A percentile compares a stretch with the other conserved stretches of the same genome.
phyloP scores from a whole-genome alignment of 2,113 vertebrate genomes.

The Hiodon tergisus region DNA sequence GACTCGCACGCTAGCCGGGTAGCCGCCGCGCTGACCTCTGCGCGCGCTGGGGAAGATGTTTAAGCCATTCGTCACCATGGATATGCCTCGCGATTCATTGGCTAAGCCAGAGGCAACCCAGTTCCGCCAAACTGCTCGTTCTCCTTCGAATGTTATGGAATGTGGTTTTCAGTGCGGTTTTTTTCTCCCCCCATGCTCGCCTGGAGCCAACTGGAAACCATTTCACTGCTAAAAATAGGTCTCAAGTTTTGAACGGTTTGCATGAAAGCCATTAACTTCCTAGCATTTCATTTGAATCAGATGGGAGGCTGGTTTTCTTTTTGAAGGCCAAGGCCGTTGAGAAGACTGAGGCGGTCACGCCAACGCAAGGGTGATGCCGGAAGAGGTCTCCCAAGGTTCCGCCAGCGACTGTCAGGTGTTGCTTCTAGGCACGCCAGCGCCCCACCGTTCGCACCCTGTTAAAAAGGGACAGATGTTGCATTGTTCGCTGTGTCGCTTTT shows the following conservation, averaged over 20 bases:
- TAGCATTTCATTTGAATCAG: constrained; percentile 64
- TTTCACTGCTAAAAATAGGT: constrained; percentile 64
- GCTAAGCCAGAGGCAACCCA: constrained; percentile 38
- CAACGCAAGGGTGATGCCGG: too few relatives aligned
- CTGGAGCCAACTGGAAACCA: constrained; percentile 62
- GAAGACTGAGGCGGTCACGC: too few relatives aligned
- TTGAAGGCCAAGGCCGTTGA: neutral
- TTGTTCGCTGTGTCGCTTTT: neutral
- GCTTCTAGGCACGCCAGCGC: neutral
- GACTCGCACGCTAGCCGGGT: neutral
- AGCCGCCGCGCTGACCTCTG: neutral
- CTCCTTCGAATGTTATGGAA: constrained; percentile 42
- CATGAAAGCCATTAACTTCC: constrained; percentile 53
- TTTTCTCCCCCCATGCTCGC: constrained; percentile 36
- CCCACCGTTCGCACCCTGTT: neutral
- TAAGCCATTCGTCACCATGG: neutral
- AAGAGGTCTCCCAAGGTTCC: neutral
- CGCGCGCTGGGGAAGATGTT: neutral
- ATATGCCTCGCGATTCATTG: constrained; percentile 4
- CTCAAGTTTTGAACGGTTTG: constrained; percentile 56
- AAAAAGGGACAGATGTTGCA: neutral
- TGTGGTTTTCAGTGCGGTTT: constrained; percentile 44
- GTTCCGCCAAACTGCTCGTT: constrained; percentile 23
- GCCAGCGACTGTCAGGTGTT: neutral
- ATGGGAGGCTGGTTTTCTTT: constrained; percentile 48